Conservation (phyloP, 2,113 vertebrate genomes). For the Prunella himalayana region DNA sequence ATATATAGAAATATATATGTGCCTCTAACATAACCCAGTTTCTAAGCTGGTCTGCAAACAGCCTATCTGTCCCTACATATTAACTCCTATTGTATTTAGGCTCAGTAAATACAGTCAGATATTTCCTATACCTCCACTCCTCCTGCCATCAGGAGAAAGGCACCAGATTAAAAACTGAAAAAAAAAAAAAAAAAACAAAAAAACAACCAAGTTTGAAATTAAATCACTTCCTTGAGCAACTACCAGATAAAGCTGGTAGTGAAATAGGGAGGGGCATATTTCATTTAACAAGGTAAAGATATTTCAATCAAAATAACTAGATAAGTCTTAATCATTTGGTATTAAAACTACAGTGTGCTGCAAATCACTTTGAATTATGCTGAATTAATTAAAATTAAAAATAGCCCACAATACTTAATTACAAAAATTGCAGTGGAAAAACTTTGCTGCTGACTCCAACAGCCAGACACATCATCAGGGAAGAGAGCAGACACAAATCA, state of each 20-base stretch:
- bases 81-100: not conserved
- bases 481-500: not conserved
- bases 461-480: not conserved
- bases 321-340: not conserved
- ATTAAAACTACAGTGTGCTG: accelerated
- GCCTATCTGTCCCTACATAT: not conserved
- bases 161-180: not conserved
- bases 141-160: not conserved
- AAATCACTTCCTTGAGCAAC: not conserved
- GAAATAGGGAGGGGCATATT: not conserved
- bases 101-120: not conserved
- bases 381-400: not conserved
- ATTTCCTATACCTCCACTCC: not conserved
- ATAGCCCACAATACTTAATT: not conserved
- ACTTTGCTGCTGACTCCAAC: not conserved
- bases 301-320: not conserved
- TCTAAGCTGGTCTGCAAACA: not conserved
- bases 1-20: accelerated
- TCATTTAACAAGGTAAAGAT: not conserved
- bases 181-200: not conserved
- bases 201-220: not conserved
- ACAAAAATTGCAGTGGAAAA: not conserved
- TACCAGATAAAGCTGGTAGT: not conserved
- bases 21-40: not conserved
- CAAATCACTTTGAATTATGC: not conserved